phyloP scores from a whole-genome alignment of 2,113 vertebrate genomes.

The Megaceryle maxima region DNA sequence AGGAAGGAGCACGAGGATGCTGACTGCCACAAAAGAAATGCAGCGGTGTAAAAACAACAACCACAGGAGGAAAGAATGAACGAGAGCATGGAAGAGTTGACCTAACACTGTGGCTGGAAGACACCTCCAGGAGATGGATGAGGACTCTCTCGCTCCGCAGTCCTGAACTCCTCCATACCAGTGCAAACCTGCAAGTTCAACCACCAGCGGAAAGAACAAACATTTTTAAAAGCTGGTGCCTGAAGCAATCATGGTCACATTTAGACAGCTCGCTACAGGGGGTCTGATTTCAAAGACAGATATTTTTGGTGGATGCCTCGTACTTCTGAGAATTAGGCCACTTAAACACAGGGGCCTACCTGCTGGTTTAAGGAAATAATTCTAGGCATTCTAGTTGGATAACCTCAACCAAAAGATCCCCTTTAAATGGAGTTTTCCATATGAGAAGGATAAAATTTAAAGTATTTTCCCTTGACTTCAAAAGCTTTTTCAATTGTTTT shows the following conservation, averaged over 20 bases:
- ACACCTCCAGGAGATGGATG: background rate
- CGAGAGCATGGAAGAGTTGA: background rate
- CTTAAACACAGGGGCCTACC: background rate
- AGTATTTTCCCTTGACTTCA: background rate
- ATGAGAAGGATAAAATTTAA: background rate
- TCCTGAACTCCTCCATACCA: background rate
- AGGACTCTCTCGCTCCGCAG: background rate
- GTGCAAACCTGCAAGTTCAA: background rate
- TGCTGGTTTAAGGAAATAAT: background rate
- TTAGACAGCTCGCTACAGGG: background rate
- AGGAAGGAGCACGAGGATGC: background rate
- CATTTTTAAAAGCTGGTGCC: background rate
- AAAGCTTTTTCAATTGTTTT: background rate
- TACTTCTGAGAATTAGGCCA: background rate
- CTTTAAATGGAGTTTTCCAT: background rate
- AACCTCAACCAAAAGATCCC: background rate
- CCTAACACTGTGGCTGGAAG: background rate
- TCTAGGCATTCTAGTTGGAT: background rate
- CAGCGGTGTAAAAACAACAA: background rate
- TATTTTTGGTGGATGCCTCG: background rate
- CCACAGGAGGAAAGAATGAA: background rate
- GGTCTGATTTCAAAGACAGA: background rate
- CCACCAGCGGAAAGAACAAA: background rate
- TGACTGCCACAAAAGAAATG: background rate
- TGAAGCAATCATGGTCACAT: background rate